Percentiles rank a stretch among this genome's conserved stretches.
Conservation (phyloP, 1,140 invertebrate species). For the Eriocheir sinensis region DNA sequence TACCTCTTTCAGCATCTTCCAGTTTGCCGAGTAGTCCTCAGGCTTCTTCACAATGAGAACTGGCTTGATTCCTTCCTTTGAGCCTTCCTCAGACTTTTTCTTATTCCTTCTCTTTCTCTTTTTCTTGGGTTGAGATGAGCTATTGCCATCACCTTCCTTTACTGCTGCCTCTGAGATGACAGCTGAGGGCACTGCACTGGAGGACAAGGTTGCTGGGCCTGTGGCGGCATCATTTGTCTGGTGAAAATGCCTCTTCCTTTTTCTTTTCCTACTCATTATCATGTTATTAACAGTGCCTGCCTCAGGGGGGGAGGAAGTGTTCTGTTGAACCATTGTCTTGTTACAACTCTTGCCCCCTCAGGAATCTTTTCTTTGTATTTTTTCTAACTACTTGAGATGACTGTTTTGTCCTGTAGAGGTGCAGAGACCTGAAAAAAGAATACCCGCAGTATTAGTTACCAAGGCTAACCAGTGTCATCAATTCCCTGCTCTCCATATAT, state of each 20-base stretch:
- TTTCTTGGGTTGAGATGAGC: not conserved
- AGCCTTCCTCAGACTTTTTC: not conserved
- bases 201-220: not conserved
- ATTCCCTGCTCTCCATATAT: too few species aligned
- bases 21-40: constrained; percentile 30
- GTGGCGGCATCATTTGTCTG: not conserved
- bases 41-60: constrained; percentile 2
- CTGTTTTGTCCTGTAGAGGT: too few species aligned
- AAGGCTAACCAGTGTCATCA: too few species aligned
- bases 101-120: constrained; percentile 20
- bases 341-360: not conserved
- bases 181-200: too few species aligned
- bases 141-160: too few species aligned
- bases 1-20: constrained; percentile 29
- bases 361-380: not conserved
- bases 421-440: too few species aligned
- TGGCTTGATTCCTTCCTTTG: not conserved
- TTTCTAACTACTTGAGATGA: too few species aligned
- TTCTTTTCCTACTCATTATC: not conserved
- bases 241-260: not conserved
- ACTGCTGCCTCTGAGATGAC: not conserved
- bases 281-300: not conserved
- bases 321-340: not conserved
- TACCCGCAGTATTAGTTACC: too few species aligned
- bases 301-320: not conserved